Percentiles rank a stretch among this genome's conserved stretches.
Evolutionary conservation across 2,888 invertebrate species (phyloP).

Genomic region (Athalia rosae): DNA sequence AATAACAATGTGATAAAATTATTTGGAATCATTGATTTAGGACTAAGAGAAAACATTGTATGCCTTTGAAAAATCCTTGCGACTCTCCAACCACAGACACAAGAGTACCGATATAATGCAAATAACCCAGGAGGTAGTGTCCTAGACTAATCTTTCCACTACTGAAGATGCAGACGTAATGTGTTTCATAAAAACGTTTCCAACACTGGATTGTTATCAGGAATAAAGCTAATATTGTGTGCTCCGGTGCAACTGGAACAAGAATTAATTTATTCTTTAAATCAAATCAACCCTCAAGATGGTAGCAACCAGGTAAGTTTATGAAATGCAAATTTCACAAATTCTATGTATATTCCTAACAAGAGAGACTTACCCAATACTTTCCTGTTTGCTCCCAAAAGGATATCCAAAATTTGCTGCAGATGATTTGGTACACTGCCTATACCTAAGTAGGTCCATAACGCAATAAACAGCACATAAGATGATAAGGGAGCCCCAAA

Average conservation of each 20-base stretch:
- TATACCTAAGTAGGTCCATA: slow-evolving; percentile 75
- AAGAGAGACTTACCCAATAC: slow-evolving; percentile 74
- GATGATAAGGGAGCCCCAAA: slow-evolving; percentile 79
- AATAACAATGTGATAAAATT: background rate
- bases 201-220: slow-evolving; percentile 83
- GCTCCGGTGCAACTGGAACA: slow-evolving; percentile 77
- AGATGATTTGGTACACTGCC: slow-evolving; percentile 75
- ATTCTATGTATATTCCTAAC: slow-evolving; percentile 42
- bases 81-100: slow-evolving; percentile 82
- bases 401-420: slow-evolving; percentile 73
- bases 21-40: slow-evolving; percentile 11
- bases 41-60: slow-evolving; percentile 35
- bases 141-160: slow-evolving; percentile 85
- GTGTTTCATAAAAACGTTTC: slow-evolving; percentile 88
- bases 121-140: slow-evolving; percentile 85
- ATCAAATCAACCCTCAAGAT: background rate
- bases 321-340: too few relatives aligned
- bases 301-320: too few relatives aligned
- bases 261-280: slow-evolving; percentile 38
- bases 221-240: slow-evolving; percentile 78
- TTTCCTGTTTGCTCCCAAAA: slow-evolving; percentile 64
- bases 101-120: slow-evolving; percentile 85
- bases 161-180: slow-evolving; percentile 87
- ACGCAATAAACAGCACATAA: slow-evolving; percentile 74
- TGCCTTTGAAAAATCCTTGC: slow-evolving; percentile 78